Evolutionary conservation across 2,888 invertebrate species (phyloP).

Genomic region (Zygogramma bicolorata): DNA sequence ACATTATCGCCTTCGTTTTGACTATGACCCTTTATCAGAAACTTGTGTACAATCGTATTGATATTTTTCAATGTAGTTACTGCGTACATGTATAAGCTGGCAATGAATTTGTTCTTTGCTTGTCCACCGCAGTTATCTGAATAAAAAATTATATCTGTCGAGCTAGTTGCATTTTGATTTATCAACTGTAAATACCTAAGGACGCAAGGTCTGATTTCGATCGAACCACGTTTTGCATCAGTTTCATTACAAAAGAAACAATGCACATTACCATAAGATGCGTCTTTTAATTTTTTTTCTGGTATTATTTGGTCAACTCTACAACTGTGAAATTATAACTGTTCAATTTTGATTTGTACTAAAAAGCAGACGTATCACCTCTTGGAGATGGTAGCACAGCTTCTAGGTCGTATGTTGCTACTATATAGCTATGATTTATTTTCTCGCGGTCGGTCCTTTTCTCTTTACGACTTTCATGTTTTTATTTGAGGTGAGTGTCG

Average conservation of each 20-base stretch:
- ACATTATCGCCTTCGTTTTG: constrained; percentile 8
- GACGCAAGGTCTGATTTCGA: no score
- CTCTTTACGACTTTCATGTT: background rate
- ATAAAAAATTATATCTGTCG: no score
- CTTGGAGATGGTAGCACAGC: constrained; percentile 1
- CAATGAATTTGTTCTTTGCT: background rate
- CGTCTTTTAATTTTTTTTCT: no score
- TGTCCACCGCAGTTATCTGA: background rate
- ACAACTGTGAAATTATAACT: background rate
- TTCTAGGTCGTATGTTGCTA: background rate
- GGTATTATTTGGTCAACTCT: no score
- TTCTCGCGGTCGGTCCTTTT: background rate
- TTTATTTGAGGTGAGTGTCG: background rate
- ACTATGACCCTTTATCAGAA: background rate
- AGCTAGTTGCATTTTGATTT: no score
- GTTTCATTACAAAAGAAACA: no score
- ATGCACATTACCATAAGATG: no score
- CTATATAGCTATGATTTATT: background rate
- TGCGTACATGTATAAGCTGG: background rate
- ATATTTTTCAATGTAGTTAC: background rate
- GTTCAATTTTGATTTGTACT: background rate
- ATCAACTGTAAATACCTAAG: no score
- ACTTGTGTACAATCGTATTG: background rate
- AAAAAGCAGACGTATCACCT: constrained; percentile 6
- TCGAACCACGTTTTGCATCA: no score